A percentile compares a stretch with the other conserved stretches of the same genome.
These are phyloP conservation scores for Odontamblyopus rebecca DNA, from an alignment of 2,797 vertebrate genomes.

Conservation along the genomic window DNA sequence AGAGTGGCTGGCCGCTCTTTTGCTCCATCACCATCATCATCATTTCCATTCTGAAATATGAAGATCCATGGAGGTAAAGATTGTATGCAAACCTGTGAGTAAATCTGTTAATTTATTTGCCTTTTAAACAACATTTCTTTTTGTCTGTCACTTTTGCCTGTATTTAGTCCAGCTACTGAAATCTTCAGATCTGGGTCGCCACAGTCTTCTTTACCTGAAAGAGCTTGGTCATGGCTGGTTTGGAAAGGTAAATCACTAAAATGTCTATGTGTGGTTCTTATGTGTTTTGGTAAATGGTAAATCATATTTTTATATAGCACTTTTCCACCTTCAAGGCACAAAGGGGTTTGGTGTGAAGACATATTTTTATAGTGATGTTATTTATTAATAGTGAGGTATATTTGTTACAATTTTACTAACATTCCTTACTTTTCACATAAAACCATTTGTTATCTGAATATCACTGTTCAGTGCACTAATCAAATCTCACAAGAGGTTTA, in stretches of 20 bases:
- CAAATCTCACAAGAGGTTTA: neutral
- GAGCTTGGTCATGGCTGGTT: constrained; percentile 97
- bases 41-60: constrained; percentile 49
- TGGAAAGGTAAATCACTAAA: constrained; percentile 84
- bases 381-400: constrained; percentile 36
- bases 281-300: constrained; percentile 34
- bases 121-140: neutral
- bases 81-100: constrained; percentile 8
- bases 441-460: neutral
- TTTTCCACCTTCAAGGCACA: no score
- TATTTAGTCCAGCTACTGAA: constrained; percentile 89
- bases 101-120: neutral
- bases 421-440: constrained; percentile 37
- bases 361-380: constrained; percentile 52
- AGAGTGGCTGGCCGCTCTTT: constrained; percentile 60
- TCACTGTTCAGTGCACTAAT: neutral
- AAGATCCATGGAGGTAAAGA: constrained; percentile 72
- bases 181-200: constrained; percentile 88
- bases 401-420: neutral
- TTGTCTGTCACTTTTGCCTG: constrained; percentile 8
- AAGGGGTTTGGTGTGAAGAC: constrained; percentile 35
- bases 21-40: constrained; percentile 27
- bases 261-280: constrained; percentile 2
- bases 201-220: constrained; percentile 94
- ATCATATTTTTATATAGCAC: constrained; percentile 38